phyloP scores from a whole-genome alignment of 2,113 vertebrate genomes.

The Ciconia boyciana region DNA sequence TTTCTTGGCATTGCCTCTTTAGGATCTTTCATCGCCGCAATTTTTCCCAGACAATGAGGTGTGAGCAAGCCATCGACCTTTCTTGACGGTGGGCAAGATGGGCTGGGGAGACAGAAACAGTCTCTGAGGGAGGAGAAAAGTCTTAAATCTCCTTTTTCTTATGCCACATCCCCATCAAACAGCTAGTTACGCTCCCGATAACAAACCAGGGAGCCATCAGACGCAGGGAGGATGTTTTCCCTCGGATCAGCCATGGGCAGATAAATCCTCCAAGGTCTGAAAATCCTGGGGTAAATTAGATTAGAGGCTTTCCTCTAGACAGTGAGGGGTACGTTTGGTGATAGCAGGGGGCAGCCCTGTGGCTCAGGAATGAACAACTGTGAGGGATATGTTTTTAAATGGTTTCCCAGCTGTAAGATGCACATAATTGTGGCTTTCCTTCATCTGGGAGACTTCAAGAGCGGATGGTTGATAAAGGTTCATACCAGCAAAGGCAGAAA shows the following conservation, averaged over 20 bases:
- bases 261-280: neutral
- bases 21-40: accelerated
- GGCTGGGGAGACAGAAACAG: neutral
- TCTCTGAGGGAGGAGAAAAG: neutral
- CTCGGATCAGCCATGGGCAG: neutral
- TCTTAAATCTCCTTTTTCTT: neutral
- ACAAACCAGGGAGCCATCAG: neutral
- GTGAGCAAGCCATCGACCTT: neutral
- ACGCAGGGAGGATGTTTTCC: neutral
- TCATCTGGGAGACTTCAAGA: neutral
- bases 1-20: neutral
- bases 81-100: neutral
- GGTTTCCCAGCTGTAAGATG: neutral
- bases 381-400: neutral
- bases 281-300: neutral
- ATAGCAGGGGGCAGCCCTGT: neutral
- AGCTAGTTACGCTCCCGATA: neutral
- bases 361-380: neutral
- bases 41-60: accelerated
- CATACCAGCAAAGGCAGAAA: neutral
- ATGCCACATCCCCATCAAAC: neutral
- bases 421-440: neutral
- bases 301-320: neutral
- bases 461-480: neutral
- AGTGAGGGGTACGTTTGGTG: accelerated